Percentiles rank a stretch among this genome's conserved stretches.
These are phyloP conservation scores for Tetheella fluctuosa DNA, from an alignment of 2,888 invertebrate species.

Conservation along the genomic window DNA sequence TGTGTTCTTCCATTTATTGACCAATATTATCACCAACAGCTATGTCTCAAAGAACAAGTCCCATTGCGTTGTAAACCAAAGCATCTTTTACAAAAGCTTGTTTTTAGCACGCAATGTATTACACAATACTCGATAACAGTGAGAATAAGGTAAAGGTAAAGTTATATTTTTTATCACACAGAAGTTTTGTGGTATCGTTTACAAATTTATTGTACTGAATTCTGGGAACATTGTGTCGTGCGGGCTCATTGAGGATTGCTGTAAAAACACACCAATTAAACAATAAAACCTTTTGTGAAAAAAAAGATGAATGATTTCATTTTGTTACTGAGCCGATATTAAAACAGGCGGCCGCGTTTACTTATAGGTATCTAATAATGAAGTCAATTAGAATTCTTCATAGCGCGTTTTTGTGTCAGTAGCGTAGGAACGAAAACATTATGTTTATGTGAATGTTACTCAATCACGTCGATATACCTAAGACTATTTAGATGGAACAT, in stretches of 20 bases:
- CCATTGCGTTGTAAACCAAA: conserved; percentile 27
- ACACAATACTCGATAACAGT: conserved; percentile 13
- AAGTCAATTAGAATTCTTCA: background rate
- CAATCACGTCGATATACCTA: too few relatives aligned
- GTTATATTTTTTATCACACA: conserved; percentile 59
- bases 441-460: background rate
- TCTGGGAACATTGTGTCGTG: conserved; percentile 70
- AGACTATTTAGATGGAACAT: too few relatives aligned
- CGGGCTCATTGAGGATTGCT: conserved; percentile 69
- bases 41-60: conserved; percentile 9
- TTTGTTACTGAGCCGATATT: conserved; percentile 7
- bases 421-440: background rate
- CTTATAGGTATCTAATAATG: conserved; percentile 1
- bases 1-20: conserved; percentile 52
- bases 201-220: conserved; percentile 76
- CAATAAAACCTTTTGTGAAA: conserved; percentile 60
- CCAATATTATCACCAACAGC: conserved; percentile 16
- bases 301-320: conserved; percentile 31
- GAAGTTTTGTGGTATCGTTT: conserved; percentile 80
- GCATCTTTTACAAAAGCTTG: background rate
- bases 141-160: conserved; percentile 18
- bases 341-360: conserved; percentile 4
- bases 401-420: background rate
- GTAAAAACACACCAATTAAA: conserved; percentile 66
- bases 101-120: conserved; percentile 39